Percentiles rank a stretch among this genome's conserved stretches.
phyloP scores from a whole-genome alignment of 2,113 vertebrate genomes.

The Megaceryle torquata region DNA sequence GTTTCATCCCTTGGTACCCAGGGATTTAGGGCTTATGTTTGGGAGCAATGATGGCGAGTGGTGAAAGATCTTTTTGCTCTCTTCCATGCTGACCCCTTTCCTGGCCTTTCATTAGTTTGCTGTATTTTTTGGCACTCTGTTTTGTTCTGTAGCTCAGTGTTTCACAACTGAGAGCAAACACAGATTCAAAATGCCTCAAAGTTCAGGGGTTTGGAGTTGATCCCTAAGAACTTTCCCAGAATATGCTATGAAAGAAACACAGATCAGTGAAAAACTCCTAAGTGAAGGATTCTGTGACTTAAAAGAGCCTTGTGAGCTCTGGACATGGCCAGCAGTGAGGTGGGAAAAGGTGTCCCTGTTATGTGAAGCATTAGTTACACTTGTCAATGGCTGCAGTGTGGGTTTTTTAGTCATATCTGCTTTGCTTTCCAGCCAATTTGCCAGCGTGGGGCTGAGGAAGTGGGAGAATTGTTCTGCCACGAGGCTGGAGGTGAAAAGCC shows the following conservation, averaged over 20 bases:
- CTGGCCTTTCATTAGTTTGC: neutral
- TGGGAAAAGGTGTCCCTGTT: neutral
- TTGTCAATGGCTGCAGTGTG: neutral
- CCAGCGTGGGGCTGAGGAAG: neutral
- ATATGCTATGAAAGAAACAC: neutral
- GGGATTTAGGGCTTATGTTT: neutral
- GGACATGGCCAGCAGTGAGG: rapidly evolving
- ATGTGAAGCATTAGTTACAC: rapidly evolving
- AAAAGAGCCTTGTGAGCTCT: neutral
- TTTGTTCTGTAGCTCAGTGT: neutral
- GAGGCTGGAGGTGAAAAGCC: neutral
- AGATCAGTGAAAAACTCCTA: neutral
- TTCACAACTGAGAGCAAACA: neutral
- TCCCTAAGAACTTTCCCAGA: neutral
- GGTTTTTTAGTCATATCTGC: neutral
- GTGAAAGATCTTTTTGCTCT: neutral
- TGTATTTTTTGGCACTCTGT: neutral
- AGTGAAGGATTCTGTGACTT: neutral
- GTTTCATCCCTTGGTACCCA: neutral
- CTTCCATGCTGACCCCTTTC: neutral
- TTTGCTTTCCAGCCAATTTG: neutral
- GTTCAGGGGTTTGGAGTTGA: neutral
- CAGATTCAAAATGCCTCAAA: neutral
- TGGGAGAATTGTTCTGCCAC: neutral
- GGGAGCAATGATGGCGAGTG: neutral